These are phyloP conservation scores for Antheraea mylitta DNA, from an alignment of 1,140 invertebrate species.

Conservation along the genomic window DNA sequence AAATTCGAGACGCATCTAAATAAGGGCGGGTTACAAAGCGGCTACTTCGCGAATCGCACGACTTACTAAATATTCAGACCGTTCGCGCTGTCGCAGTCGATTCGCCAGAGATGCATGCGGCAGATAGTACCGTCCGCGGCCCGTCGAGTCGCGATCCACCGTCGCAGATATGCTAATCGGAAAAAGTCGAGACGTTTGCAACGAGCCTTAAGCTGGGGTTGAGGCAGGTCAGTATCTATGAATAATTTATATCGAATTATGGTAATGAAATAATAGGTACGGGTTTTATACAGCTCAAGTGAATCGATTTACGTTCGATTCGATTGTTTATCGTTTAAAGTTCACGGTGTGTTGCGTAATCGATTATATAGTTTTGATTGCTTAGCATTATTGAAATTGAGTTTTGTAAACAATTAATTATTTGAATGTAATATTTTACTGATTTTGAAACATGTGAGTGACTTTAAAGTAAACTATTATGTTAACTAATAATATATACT, in stretches of 20 bases:
- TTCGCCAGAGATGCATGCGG: constrained; percentile 42
- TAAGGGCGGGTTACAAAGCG: constrained; percentile 30
- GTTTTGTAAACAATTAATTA: too few relatives aligned
- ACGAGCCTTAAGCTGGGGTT: constrained; percentile 15
- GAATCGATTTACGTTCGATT: constrained; percentile 15
- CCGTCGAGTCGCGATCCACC: constrained; percentile 36
- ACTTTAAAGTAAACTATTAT: too few relatives aligned
- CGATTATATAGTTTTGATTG: background rate
- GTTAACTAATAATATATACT: too few relatives aligned
- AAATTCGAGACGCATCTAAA: constrained; percentile 17
- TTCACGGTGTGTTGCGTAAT: background rate
- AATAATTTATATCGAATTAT: constrained; percentile 37
- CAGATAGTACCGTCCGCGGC: constrained; percentile 35
- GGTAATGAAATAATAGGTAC: constrained; percentile 15
- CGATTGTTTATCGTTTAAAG: constrained; percentile 11
- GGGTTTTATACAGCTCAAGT: background rate
- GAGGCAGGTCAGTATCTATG: constrained; percentile 33
- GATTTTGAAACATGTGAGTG: too few relatives aligned
- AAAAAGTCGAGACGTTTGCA: constrained; percentile 25
- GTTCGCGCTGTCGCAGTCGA: background rate
- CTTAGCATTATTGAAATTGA: too few relatives aligned
- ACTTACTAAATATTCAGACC: constrained; percentile 31
- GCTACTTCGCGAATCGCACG: constrained; percentile 29
- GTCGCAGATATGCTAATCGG: constrained; percentile 54
- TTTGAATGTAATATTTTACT: too few relatives aligned